phyloP scores from a whole-genome alignment of 1,140 invertebrate genomes.

The Physella acuta region DNA sequence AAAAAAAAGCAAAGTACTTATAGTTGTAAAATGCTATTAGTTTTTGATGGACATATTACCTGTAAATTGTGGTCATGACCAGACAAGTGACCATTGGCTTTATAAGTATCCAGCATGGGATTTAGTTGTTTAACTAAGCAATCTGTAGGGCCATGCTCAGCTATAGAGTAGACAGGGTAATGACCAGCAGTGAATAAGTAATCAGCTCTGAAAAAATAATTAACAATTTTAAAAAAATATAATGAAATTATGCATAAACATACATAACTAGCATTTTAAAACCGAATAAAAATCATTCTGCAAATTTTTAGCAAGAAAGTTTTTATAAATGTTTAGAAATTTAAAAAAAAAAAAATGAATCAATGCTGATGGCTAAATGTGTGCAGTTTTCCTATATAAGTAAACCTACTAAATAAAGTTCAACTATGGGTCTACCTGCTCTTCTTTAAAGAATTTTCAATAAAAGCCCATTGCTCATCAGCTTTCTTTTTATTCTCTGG shows the following conservation, averaged over 20 bases:
- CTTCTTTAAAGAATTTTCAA: slow-evolving; percentile 51
- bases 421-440: slow-evolving; percentile 40
- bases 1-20: no score
- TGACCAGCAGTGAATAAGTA: slow-evolving; percentile 64
- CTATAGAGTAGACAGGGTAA: slow-evolving; percentile 64
- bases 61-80: slow-evolving; percentile 64
- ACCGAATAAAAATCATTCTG: no score
- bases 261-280: no score
- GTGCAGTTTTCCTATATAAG: no score
- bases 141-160: slow-evolving; percentile 61
- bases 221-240: neutral
- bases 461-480: slow-evolving; percentile 60
- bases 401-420: neutral
- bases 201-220: slow-evolving; percentile 56
- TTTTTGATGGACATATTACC: no score
- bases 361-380: no score
- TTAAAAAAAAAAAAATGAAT: no score
- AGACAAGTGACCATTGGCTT: slow-evolving; percentile 61
- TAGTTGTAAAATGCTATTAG: neutral
- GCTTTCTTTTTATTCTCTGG: slow-evolving; percentile 36
- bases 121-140: slow-evolving; percentile 58
- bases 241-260: no score
- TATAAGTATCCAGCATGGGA: slow-evolving; percentile 61
- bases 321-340: no score
- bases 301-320: no score